These are phyloP conservation scores for Adelosebastes latens DNA, from an alignment of 2,797 vertebrate species.

Conservation along the genomic window DNA sequence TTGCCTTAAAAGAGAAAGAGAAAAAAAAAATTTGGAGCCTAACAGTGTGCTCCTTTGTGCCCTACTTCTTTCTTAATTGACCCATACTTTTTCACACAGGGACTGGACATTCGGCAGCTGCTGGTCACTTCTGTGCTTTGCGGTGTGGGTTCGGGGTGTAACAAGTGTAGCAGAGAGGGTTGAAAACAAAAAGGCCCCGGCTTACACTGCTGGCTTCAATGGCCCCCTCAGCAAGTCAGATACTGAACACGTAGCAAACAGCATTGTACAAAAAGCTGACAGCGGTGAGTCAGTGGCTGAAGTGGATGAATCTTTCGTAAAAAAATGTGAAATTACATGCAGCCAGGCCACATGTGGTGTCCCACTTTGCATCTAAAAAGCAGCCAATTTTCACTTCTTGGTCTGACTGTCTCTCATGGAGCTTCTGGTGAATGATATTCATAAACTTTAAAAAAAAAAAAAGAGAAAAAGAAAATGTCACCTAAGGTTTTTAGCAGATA, in stretches of 20 bases:
- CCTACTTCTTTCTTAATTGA: neutral
- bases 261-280: slow-evolving; percentile 10
- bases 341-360: slow-evolving; percentile 23
- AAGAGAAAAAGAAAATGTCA: neutral
- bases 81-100: neutral
- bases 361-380: slow-evolving; percentile 42
- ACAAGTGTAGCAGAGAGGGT: neutral
- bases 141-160: neutral
- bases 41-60: neutral
- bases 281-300: slow-evolving; percentile 7
- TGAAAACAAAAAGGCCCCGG: slow-evolving; percentile 2
- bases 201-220: slow-evolving; percentile 5
- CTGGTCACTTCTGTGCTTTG: neutral
- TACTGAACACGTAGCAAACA: neutral
- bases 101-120: neutral
- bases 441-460: neutral
- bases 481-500: neutral
- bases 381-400: slow-evolving; percentile 20
- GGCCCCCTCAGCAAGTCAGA: slow-evolving; percentile 14
- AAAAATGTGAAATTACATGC: slow-evolving; percentile 13
- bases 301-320: slow-evolving; percentile 7
- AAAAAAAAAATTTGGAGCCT: neutral
- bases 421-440: slow-evolving; percentile 17
- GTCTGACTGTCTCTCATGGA: neutral
- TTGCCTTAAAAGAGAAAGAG: neutral